Evolutionary conservation across 2,113 vertebrate species (phyloP).

Genomic region (Anhinga rufa): DNA sequence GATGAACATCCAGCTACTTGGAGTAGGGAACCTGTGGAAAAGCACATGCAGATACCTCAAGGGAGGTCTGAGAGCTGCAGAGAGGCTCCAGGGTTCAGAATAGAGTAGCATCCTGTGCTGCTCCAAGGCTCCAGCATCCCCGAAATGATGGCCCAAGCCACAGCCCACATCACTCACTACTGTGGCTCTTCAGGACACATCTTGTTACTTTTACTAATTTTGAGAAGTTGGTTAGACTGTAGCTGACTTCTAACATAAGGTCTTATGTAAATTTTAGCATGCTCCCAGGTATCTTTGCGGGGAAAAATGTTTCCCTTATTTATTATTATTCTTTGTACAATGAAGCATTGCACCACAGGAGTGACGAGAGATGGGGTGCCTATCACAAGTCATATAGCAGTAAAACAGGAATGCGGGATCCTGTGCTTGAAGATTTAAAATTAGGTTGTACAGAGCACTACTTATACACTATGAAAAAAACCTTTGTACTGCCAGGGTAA

Average conservation of each 20-base stretch:
- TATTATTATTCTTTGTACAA: not conserved
- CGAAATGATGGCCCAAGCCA: not conserved
- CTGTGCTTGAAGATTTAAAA: not conserved
- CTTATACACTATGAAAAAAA: not conserved
- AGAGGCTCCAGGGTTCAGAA: not conserved
- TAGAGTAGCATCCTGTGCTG: not conserved
- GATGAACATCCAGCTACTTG: not conserved
- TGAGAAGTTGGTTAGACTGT: not conserved
- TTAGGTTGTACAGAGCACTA: not conserved
- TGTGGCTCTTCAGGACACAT: not conserved
- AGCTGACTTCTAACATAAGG: not conserved
- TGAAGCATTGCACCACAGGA: not conserved
- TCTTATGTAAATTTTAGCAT: not conserved
- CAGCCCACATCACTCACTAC: not conserved
- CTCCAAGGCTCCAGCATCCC: not conserved
- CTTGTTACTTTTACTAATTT: not conserved
- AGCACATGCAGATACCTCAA: not conserved
- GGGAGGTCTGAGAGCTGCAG: not conserved
- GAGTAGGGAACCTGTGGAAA: not conserved
- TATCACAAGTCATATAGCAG: not conserved
- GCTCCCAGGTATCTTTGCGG: fast-evolving
- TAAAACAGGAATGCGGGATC: not conserved
- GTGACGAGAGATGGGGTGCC: not conserved
- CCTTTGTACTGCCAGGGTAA: not conserved
- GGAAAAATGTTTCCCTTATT: not conserved